These are phyloP conservation scores for Oplegnathus fasciatus DNA, from an alignment of 2,113 vertebrate genomes.

Conservation along the genomic window DNA sequence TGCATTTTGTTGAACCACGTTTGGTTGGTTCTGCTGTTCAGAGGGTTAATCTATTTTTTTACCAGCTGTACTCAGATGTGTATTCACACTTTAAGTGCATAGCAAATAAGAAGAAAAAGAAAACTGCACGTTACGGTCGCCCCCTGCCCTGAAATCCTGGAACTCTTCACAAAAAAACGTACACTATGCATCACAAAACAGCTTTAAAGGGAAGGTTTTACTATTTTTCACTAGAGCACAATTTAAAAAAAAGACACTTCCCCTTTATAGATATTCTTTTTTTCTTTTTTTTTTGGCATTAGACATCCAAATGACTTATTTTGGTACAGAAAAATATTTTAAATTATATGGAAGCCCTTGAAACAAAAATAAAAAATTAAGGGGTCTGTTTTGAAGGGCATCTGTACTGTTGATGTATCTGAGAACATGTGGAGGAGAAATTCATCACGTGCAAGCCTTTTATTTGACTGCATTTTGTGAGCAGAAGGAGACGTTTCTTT, in stretches of 20 bases:
- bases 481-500: not conserved
- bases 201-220: conserved; percentile 36
- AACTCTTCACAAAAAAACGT: conserved; percentile 41
- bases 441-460: conserved; percentile 14
- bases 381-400: not conserved
- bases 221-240: conserved; percentile 46
- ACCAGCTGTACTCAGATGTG: conserved; percentile 21
- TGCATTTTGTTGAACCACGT: conserved; percentile 42
- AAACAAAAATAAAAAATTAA: conserved; percentile 34
- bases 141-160: conserved; percentile 35
- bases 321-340: conserved; percentile 24
- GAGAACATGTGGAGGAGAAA: not conserved
- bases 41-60: not conserved
- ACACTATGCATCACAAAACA: conserved; percentile 50
- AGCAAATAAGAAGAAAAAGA: conserved; percentile 53
- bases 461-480: conserved; percentile 17
- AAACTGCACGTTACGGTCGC: conserved; percentile 24
- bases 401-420: not conserved
- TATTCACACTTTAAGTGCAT: conserved; percentile 48
- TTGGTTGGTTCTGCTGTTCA: not conserved
- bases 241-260: conserved; percentile 44
- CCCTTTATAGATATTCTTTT: conserved; percentile 15
- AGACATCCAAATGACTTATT: conserved; percentile 33
- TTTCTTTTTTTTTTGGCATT: conserved; percentile 6
- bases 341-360: conserved; percentile 69